These are phyloP conservation scores for Dryoscopus gambensis DNA, from an alignment of 2,113 vertebrate species.

Conservation along the genomic window DNA sequence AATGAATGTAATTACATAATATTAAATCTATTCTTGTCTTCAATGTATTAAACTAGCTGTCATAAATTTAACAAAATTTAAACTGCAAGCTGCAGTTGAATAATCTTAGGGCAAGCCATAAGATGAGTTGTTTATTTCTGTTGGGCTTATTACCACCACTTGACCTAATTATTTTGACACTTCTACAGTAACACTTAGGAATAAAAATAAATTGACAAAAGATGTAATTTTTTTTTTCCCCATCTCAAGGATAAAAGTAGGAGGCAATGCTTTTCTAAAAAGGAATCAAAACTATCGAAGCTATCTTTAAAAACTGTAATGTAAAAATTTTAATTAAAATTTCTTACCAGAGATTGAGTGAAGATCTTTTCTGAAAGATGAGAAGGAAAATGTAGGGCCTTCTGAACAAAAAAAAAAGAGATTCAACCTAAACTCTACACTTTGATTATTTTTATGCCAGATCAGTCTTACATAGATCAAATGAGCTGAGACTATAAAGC, in stretches of 20 bases:
- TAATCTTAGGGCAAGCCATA: not conserved
- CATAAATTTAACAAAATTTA: not conserved
- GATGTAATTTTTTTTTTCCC: not conserved
- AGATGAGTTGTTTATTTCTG: not conserved
- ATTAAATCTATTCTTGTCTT: not conserved
- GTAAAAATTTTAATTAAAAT: not conserved
- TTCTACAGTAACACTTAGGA: not conserved
- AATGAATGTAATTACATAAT: not conserved
- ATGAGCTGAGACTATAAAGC: not conserved
- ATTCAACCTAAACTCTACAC: not conserved
- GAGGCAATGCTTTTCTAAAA: not conserved
- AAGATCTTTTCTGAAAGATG: not conserved
- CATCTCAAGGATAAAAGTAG: not conserved
- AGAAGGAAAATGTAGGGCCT: not conserved
- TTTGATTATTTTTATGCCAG: not conserved
- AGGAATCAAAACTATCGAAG: not conserved
- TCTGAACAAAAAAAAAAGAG: not conserved
- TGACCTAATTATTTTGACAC: constrained; percentile 23
- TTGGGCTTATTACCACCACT: not conserved
- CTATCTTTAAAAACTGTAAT: not conserved
- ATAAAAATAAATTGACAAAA: not conserved
- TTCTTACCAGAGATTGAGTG: not conserved
- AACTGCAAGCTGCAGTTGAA: not conserved
- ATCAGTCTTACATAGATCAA: not conserved
- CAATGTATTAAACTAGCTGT: not conserved